phyloP scores from a whole-genome alignment of 2,888 invertebrate species.

The Coecobrya sp. region DNA sequence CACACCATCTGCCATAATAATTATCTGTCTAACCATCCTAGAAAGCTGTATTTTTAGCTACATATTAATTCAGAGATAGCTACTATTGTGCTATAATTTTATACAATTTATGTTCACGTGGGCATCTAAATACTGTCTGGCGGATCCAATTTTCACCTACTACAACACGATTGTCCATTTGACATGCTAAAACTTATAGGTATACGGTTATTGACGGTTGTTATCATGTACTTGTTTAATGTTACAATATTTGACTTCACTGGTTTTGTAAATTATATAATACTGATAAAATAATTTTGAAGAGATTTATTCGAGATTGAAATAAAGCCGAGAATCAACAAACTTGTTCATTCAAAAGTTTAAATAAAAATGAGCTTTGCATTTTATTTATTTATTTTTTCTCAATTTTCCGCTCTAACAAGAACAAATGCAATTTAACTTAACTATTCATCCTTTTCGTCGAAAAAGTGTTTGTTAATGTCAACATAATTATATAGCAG shows the following conservation, averaged over 20 bases:
- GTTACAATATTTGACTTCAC: background rate
- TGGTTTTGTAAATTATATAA: background rate
- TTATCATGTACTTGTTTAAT: no score
- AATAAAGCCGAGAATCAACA: constrained; percentile 19
- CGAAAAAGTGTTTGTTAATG: background rate
- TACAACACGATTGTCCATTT: no score
- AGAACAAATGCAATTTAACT: constrained; percentile 35
- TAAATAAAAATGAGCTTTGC: constrained; percentile 41
- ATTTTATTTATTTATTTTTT: background rate
- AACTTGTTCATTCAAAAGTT: constrained; percentile 1
- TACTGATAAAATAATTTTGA: background rate
- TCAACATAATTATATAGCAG: background rate
- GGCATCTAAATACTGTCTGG: no score
- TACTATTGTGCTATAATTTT: background rate
- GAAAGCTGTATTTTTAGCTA: background rate
- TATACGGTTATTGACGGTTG: no score
- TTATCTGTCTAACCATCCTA: background rate
- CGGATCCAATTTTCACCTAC: no score
- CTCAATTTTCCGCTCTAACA: background rate
- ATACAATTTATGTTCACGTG: no score
- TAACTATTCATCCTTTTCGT: background rate
- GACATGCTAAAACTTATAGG: no score
- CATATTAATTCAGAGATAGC: background rate
- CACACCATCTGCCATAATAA: background rate
- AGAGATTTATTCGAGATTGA: constrained; percentile 49